Evolutionary conservation across 2,888 invertebrate genomes (phyloP).

Genomic region (Neoaliturus tenellus): DNA sequence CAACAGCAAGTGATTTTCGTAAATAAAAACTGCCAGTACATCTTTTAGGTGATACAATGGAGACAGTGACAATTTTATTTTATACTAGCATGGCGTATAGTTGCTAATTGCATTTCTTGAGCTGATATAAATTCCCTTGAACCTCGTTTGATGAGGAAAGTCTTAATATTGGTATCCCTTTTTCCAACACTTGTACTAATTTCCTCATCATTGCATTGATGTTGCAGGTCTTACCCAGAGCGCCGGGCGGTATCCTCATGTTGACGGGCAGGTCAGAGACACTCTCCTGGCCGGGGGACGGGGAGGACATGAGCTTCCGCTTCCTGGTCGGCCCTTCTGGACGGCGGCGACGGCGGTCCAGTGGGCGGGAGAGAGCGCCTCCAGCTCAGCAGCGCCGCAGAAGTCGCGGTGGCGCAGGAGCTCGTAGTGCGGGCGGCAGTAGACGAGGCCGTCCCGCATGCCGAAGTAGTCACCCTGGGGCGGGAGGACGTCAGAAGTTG

Average conservation of each 20-base stretch:
- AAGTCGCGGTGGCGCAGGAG: constrained; percentile 71
- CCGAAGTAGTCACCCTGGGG: constrained; percentile 93
- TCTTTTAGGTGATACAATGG: too few species aligned
- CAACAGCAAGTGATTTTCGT: too few species aligned
- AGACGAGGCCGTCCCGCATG: constrained; percentile 82
- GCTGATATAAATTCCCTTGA: too few species aligned
- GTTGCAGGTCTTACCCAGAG: constrained; percentile 76
- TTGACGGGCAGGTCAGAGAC: constrained; percentile 69
- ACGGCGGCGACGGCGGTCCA: constrained; percentile 69
- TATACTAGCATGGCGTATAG: too few species aligned
- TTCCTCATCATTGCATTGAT: too few species aligned
- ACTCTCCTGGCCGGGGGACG: constrained; percentile 55
- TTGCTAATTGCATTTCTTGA: too few species aligned
- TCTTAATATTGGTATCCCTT: too few species aligned
- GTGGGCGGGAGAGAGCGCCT: constrained; percentile 74
- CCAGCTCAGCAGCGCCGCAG: constrained; percentile 64
- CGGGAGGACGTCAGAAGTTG: too few species aligned
- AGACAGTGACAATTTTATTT: too few species aligned
- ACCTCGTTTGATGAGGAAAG: too few species aligned
- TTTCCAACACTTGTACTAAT: too few species aligned
- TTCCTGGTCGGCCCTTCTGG: constrained; percentile 88
- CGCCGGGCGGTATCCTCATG: constrained; percentile 82
- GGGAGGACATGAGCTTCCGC: constrained; percentile 76
- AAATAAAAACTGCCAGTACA: too few species aligned
- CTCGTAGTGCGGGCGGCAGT: constrained; percentile 82